These are phyloP conservation scores for Sphyrna mokarran DNA, from an alignment of 2,113 vertebrate species.

Conservation along the genomic window DNA sequence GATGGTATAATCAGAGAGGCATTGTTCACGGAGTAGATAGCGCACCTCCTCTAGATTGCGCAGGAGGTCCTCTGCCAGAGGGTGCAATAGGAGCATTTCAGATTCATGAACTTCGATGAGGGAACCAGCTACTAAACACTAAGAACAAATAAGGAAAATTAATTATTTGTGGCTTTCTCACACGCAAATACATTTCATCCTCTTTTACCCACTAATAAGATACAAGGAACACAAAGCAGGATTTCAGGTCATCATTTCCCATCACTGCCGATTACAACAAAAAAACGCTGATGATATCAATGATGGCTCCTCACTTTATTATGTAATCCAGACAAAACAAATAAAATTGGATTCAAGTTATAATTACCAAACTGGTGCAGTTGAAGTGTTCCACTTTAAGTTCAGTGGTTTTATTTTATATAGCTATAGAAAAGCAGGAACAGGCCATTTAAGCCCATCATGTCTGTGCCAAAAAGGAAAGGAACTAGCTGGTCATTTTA, in stretches of 20 bases:
- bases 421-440: too few species aligned
- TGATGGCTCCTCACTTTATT: background rate
- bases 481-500: too few species aligned
- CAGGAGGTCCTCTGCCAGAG: slow-evolving; percentile 54
- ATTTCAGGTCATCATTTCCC: background rate
- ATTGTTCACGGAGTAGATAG: slow-evolving; percentile 55
- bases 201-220: background rate
- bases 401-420: background rate
- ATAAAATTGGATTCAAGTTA: background rate
- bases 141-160: fast-evolving
- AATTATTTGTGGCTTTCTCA: background rate
- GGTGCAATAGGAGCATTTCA: slow-evolving; percentile 48
- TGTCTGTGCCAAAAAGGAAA: too few species aligned
- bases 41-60: slow-evolving; percentile 55
- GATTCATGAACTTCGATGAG: slow-evolving; percentile 56
- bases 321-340: background rate
- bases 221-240: background rate
- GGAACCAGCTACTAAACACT: slow-evolving; percentile 59
- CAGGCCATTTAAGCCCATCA: too few species aligned
- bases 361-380: background rate
- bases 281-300: background rate
- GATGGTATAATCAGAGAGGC: slow-evolving; percentile 50
- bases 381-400: background rate
- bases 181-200: background rate
- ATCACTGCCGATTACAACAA: background rate